Evolutionary conservation across 2,113 vertebrate species (phyloP).

Genomic region (Mugil cephalus): DNA sequence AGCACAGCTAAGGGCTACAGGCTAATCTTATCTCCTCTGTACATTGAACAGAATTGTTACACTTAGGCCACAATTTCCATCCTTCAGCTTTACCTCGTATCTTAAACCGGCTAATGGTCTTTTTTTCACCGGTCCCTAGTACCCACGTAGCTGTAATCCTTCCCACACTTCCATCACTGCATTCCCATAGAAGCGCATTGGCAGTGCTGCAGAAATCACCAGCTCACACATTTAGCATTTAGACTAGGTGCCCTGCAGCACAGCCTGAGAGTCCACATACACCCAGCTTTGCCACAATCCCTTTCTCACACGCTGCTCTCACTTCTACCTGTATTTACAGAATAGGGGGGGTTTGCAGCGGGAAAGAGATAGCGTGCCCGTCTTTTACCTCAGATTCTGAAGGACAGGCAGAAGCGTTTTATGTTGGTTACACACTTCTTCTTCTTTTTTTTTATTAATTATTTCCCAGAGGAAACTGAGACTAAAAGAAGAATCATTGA

Average conservation of each 20-base stretch:
- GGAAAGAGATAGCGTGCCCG: background rate
- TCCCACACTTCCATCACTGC: background rate
- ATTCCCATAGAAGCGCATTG: conserved; percentile 33
- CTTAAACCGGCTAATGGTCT: conserved; percentile 54
- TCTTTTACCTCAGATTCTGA: background rate
- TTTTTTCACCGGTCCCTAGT: conserved; percentile 50
- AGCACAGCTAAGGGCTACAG: conserved; percentile 47
- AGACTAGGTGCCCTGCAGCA: conserved; percentile 67
- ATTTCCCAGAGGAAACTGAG: conserved; percentile 27
- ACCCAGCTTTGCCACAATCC: conserved; percentile 52
- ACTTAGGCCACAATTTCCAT: conserved; percentile 55
- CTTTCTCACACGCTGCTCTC: conserved; percentile 52
- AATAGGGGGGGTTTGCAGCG: conserved; percentile 10
- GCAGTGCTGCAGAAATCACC: conserved; percentile 33
- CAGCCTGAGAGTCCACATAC: conserved; percentile 54
- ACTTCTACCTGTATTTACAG: conserved; percentile 40
- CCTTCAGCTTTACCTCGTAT: conserved; percentile 52
- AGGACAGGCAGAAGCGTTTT: background rate
- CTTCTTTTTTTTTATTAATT: conserved; percentile 31
- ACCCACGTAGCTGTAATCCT: conserved; percentile 25
- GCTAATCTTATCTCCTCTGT: conserved; percentile 74
- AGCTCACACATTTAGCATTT: conserved; percentile 66
- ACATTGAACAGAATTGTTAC: conserved; percentile 64
- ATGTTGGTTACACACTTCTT: conserved; percentile 6
- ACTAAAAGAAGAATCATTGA: conserved; percentile 32